Conservation (phyloP, 2,888 invertebrate genomes). For the Spisula subtruncata region DNA sequence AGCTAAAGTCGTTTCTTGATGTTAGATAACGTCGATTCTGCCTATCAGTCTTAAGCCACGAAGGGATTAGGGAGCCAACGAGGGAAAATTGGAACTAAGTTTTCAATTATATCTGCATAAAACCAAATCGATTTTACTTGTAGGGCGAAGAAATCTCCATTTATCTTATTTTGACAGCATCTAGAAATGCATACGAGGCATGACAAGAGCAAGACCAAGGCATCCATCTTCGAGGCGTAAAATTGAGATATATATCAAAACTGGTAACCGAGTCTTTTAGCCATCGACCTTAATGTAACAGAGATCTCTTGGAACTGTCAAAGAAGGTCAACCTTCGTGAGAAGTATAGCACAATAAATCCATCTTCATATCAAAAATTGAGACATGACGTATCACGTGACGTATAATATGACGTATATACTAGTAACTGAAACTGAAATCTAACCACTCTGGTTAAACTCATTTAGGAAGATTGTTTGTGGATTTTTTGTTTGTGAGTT, state of each 20-base stretch:
- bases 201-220: slow-evolving; percentile 62
- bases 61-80: slow-evolving; percentile 67
- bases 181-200: slow-evolving; percentile 62
- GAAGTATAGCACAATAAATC: slow-evolving; percentile 20
- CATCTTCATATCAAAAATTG: slow-evolving; percentile 34
- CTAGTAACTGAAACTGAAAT: slow-evolving; percentile 5
- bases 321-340: slow-evolving; percentile 27
- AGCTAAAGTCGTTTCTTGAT: slow-evolving; percentile 33
- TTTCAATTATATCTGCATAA: slow-evolving; percentile 76
- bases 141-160: slow-evolving; percentile 71
- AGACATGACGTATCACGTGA: slow-evolving; percentile 21
- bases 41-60: slow-evolving; percentile 59
- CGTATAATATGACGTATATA: too few species aligned
- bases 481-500: not conserved
- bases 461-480: not conserved
- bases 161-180: slow-evolving; percentile 73
- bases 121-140: slow-evolving; percentile 73
- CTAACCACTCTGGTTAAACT: not conserved
- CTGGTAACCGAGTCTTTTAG: slow-evolving; percentile 53
- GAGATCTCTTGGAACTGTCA: slow-evolving; percentile 30
- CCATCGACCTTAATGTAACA: slow-evolving; percentile 19
- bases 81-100: slow-evolving; percentile 74
- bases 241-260: slow-evolving; percentile 67
- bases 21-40: slow-evolving; percentile 68
- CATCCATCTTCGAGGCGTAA: slow-evolving; percentile 65